Conservation (phyloP, 1,140 invertebrate species). For the Thaumetopoea pityocampa region DNA sequence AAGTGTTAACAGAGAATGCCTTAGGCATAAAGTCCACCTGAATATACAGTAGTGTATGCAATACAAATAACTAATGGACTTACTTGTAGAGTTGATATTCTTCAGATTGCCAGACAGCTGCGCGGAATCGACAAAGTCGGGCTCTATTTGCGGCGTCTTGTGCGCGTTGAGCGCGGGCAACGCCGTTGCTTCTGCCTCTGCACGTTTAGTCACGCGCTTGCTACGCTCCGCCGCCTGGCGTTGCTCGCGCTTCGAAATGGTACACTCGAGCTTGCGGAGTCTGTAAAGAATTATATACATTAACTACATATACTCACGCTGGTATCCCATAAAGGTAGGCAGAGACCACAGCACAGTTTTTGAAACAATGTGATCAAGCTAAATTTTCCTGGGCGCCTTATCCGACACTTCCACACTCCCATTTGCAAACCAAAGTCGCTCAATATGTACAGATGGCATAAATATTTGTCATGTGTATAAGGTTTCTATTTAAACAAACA, state of each 20-base stretch:
- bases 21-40: not conserved
- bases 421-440: no score
- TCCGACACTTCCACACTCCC: no score
- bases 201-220: conserved; percentile 24
- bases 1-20: no score
- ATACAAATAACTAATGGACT: conserved; percentile 22
- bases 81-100: conserved; percentile 34
- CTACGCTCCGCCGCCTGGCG: conserved; percentile 20
- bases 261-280: conserved; percentile 45
- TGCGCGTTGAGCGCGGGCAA: conserved; percentile 48
- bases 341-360: no score
- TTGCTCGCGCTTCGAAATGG: conserved; percentile 34
- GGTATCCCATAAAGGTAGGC: no score
- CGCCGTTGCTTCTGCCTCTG: conserved; percentile 23
- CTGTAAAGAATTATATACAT: conserved; percentile 24
- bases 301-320: no score
- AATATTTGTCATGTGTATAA: no score
- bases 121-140: conserved; percentile 44
- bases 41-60: not conserved
- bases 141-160: conserved; percentile 38
- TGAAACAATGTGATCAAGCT: no score
- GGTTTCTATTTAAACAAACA: no score
- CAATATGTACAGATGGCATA: no score
- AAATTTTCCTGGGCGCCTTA: no score
- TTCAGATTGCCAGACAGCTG: conserved; percentile 58